Evolutionary conservation across 2,797 vertebrate genomes (phyloP).

Genomic region (Masticophis lateralis): DNA sequence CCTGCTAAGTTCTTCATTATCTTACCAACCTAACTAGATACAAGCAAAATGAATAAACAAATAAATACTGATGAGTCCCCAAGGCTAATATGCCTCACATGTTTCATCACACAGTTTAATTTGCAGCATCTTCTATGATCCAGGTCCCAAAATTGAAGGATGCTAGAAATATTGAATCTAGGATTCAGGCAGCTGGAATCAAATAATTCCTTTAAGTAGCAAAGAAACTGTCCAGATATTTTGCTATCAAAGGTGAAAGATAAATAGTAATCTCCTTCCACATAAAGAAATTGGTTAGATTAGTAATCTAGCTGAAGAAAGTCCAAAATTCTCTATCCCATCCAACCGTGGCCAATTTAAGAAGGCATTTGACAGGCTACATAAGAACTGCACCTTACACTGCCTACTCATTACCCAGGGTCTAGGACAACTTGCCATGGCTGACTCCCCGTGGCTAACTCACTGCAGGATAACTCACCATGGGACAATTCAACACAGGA

Average conservation of each 20-base stretch:
- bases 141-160: not conserved
- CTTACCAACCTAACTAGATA: slow-evolving; percentile 10
- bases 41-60: not conserved
- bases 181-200: not conserved
- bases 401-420: not conserved
- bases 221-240: not conserved
- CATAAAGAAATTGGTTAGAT: not conserved
- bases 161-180: too few species aligned
- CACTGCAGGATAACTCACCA: too few species aligned
- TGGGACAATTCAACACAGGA: too few species aligned
- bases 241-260: not conserved
- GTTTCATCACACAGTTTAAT: too few species aligned
- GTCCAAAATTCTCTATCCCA: not conserved
- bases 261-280: not conserved
- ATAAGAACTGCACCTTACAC: not conserved
- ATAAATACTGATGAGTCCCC: not conserved
- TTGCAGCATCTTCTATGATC: not conserved
- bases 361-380: not conserved
- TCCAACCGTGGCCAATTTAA: not conserved
- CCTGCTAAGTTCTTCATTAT: slow-evolving; percentile 11
- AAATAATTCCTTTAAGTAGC: not conserved
- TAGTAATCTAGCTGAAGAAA: not conserved
- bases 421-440: too few species aligned
- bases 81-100: not conserved
- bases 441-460: too few species aligned